A percentile compares a stretch with the other conserved stretches of the same genome.
Evolutionary conservation across 2,797 vertebrate genomes (phyloP).

Genomic region (Scyliorhinus canicula): DNA sequence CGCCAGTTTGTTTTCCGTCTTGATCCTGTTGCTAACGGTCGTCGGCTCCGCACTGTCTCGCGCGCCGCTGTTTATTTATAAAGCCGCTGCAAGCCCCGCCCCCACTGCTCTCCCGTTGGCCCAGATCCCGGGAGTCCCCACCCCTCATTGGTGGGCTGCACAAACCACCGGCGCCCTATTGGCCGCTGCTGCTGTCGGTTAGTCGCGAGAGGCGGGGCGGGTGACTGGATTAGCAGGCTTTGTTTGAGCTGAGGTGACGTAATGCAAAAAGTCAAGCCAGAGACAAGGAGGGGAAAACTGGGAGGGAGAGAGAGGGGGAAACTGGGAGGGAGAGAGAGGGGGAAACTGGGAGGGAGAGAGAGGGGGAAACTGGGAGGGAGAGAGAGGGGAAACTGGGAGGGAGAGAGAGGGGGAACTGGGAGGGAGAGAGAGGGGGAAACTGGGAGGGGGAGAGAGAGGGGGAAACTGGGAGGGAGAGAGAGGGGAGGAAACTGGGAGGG

Average conservation of each 20-base stretch:
- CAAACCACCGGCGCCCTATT: not conserved
- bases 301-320: not conserved
- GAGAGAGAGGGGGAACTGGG: too few relatives aligned
- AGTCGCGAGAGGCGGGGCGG: not conserved
- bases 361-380: not conserved
- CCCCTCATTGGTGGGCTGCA: not conserved
- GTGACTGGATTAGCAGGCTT: not conserved
- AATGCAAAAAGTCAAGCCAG: not conserved
- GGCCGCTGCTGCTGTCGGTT: not conserved
- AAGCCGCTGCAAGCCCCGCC: not conserved
- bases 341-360: not conserved
- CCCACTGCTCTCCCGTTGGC: not conserved
- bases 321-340: not conserved
- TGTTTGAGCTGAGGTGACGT: conserved; percentile 14
- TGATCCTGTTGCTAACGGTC: not conserved
- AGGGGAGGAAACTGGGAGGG: not conserved
- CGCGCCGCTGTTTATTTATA: not conserved
- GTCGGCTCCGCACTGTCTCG: not conserved
- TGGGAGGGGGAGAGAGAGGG: too few relatives aligned
- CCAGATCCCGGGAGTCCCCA: not conserved
- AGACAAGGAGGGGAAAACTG: too few relatives aligned
- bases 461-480: not conserved
- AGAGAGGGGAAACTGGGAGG: not conserved
- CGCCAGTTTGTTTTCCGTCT: too few relatives aligned
- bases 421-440: not conserved